Base-by-base conservation (phyloP, 1,140 invertebrate species). In the Parasteatoda tepidariorum region DNA sequence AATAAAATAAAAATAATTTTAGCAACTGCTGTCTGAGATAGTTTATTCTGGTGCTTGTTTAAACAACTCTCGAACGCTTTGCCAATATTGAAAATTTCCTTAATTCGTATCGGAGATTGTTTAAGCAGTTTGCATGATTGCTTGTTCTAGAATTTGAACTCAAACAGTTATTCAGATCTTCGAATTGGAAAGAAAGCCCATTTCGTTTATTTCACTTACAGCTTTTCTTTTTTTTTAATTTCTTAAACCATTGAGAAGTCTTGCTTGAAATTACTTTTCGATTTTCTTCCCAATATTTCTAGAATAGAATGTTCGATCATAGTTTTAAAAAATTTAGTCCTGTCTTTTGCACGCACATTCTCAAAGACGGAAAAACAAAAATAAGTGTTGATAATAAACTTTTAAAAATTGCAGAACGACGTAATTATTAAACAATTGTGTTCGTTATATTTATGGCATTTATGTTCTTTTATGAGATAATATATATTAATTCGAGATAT, bases 21-120 rank as follows among this genome's bases (percentile, higher is more conserved):
- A 30, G 30, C 57, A 61, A 26, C 31, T 15, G 59, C 26, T 64
- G 73, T 41, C 59, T 3, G 4, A 64, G 34, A 76, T 76, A 55
- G 33, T 76, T 76, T 76, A n/a, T 62, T 64, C 15, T 6, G 64
- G 59, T 22, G 13, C 26, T 30, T 76, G 59, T 76, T 64, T 76
- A 76, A 76, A 54, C 59, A 74, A 74, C 41, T 57, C 18, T 59
- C 26, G 22, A 76, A 31, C 59, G 57, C 59, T 76, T 22, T 41
- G 59, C 31, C 59, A 76, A 64, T 76, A 76, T 64, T 76, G 59
- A 48, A 76, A 76, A 48, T 76, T 76, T 41, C 34, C 38, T 26
- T 76, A 76, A 76, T 76, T 76, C 28, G 34, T 48, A 64, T 41
- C 38, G n/a, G 26, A 22, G 38, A 62, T 64, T 76, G 73, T 76